Evolutionary conservation across 2,888 invertebrate genomes (phyloP), one percentile per base, ranked within the genome.

Genomic region (Sinopyrophorus schimmeli): DNA sequence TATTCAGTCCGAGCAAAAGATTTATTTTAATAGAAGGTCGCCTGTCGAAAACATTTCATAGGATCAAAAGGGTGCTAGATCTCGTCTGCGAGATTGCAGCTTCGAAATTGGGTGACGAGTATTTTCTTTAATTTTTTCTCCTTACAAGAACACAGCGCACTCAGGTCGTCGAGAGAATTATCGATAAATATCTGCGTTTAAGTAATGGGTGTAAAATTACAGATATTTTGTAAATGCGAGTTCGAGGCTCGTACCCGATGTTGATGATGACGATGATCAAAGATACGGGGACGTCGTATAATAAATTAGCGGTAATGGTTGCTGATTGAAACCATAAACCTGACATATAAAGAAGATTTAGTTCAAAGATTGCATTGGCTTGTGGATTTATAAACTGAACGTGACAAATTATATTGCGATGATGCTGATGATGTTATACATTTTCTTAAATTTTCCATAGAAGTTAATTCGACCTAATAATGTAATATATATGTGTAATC

Each of bases 191-290:
- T 51, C 47, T 44, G 34, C 41, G 27, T 48, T 58, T 57, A 56
- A 58, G 56, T 58, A 58, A 58, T 57, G 52, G 58, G 52, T 54
- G 51, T 55, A 52, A 49, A 52, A 55, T 55, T 53, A 55, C 55
- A 49, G 46, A 52, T 42, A 55, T 59, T 59, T 59, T 44, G 51
- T 53, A 57, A 55, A 55, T 54, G 49, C 42, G 47, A 39, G 54
- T 53, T 53, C 35, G 43, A 52, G 55, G 52, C 54, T 35, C 42
- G 37, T 42, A 37, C 40, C n/a, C n/a, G n/a, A n/a, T n/a, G n/a
- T n/a, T n/a, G n/a, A n/a, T 50, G 49, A 52, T 53, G 55, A 59
- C 55, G 54, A 43, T 59, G 50, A 57, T 59, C 57, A 42, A 47
- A 48, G 44, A 53, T 20, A 27, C 47, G 7, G 28, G 39, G 14